phyloP scores from a whole-genome alignment of 1,140 invertebrate genomes.

The Aphelinus certus region DNA sequence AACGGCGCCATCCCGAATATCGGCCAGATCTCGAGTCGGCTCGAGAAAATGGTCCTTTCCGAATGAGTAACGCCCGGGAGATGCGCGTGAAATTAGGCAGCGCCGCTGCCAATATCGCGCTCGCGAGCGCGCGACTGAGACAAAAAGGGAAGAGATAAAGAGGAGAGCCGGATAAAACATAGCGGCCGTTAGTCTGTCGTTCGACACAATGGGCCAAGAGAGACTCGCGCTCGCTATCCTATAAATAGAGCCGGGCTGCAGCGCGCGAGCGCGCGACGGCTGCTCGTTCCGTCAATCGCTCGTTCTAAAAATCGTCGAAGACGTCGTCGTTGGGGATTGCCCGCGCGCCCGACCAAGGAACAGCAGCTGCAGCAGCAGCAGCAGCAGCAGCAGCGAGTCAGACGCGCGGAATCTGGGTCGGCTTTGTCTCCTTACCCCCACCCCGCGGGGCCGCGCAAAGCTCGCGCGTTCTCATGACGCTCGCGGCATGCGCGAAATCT shows the following conservation, averaged over 20 bases:
- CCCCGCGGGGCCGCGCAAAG: background rate
- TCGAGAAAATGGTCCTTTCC: too few species aligned
- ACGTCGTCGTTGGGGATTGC: slow-evolving; percentile 26
- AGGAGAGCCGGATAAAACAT: slow-evolving; percentile 27
- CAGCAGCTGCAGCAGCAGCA: background rate
- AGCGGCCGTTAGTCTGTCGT: slow-evolving; percentile 36
- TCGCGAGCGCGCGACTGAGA: slow-evolving; percentile 5
- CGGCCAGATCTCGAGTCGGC: background rate
- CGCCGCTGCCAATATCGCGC: slow-evolving; percentile 33
- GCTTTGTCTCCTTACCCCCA: slow-evolving; percentile 19
- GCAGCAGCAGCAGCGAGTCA: background rate
- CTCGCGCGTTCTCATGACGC: slow-evolving; percentile 1
- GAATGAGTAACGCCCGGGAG: too few species aligned
- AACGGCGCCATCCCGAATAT: background rate
- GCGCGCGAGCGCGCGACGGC: background rate
- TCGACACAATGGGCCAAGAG: slow-evolving; percentile 35
- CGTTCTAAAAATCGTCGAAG: slow-evolving; percentile 40
- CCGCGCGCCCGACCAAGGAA: slow-evolving; percentile 13
- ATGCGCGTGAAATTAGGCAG: background rate
- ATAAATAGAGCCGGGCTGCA: slow-evolving; percentile 27
- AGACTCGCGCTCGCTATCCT: background rate
- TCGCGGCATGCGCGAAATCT: slow-evolving; percentile 4
- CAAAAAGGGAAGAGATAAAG: background rate
- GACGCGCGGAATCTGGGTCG: slow-evolving; percentile 32
- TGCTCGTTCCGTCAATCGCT: slow-evolving; percentile 38